A percentile compares a stretch with the other conserved stretches of the same genome.
These are phyloP conservation scores for Bhutanitis thaidina DNA, from an alignment of 2,888 invertebrate species.

Conservation along the genomic window DNA sequence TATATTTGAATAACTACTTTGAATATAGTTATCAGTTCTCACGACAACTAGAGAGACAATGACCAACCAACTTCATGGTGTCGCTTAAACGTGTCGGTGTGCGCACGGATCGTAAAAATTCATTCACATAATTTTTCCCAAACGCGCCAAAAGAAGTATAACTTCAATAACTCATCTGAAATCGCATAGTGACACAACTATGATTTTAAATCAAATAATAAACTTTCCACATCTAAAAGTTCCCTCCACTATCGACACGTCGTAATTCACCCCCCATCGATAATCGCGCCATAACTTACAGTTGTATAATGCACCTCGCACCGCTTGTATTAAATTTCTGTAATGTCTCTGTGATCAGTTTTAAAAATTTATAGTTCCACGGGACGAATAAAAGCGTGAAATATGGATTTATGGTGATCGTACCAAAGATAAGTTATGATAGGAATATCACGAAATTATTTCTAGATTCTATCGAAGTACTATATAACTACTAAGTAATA, in stretches of 20 bases:
- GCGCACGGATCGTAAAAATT: too few species aligned
- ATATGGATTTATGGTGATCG: slow-evolving; percentile 16
- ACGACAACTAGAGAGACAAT: too few species aligned
- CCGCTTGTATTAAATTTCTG: slow-evolving; percentile 54
- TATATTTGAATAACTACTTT: too few species aligned
- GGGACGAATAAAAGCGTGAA: slow-evolving; percentile 25
- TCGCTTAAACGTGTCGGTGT: too few species aligned
- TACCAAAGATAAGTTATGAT: slow-evolving; percentile 1
- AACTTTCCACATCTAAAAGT: slow-evolving; percentile 33
- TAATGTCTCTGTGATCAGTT: slow-evolving; percentile 55
- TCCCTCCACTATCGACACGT: slow-evolving; percentile 33
- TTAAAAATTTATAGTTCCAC: slow-evolving; percentile 45
- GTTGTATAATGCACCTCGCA: slow-evolving; percentile 39
- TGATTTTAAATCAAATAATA: slow-evolving; percentile 27
- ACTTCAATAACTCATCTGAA: too few species aligned
- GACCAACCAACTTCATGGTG: too few species aligned
- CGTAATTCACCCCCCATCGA: slow-evolving; percentile 46
- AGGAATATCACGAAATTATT: slow-evolving; percentile 5
- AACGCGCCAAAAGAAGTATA: too few species aligned
- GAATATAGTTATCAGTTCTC: too few species aligned
- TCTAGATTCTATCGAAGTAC: slow-evolving; percentile 2
- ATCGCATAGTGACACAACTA: neutral
- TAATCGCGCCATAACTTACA: slow-evolving; percentile 60
- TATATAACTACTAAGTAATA: too few species aligned
- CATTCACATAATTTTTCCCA: too few species aligned